phyloP scores from a whole-genome alignment of 2,797 vertebrate genomes.

The Chaunax sp. region DNA sequence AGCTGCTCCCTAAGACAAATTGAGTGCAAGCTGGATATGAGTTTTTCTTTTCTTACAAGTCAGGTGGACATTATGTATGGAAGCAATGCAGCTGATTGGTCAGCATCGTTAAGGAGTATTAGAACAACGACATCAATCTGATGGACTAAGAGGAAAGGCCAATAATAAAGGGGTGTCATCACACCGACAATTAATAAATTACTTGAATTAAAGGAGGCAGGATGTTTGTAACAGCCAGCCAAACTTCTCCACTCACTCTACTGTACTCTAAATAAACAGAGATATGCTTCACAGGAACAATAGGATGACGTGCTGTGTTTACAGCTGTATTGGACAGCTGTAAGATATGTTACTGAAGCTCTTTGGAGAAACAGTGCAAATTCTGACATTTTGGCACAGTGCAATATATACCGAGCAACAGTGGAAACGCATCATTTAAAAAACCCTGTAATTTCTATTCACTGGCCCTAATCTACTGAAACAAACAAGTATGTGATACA shows the following conservation, averaged over 20 bases:
- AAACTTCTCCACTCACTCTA: background rate
- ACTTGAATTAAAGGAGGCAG: constrained; percentile 47
- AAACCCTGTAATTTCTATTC: too few relatives aligned
- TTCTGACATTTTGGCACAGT: constrained; percentile 54
- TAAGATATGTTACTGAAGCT: constrained; percentile 51
- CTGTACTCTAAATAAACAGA: background rate
- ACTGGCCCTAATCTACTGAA: too few relatives aligned
- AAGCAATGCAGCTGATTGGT: constrained; percentile 35
- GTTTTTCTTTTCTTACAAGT: constrained; percentile 20
- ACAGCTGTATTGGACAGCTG: constrained; percentile 61
- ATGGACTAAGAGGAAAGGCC: constrained; percentile 59
- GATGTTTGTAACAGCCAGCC: constrained; percentile 22
- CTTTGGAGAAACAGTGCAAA: constrained; percentile 41
- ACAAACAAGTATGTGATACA: too few relatives aligned
- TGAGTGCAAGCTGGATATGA: constrained; percentile 20
- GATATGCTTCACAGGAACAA: constrained; percentile 28
- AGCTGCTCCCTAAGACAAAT: constrained; percentile 23
- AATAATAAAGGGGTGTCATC: constrained; percentile 51
- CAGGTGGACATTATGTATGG: constrained; percentile 25
- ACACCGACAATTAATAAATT: constrained; percentile 52
- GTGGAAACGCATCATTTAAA: too few relatives aligned
- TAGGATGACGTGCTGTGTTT: constrained; percentile 47
- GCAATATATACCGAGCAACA: too few relatives aligned
- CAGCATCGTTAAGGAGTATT: constrained; percentile 50
- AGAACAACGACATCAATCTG: constrained; percentile 51